Evolutionary conservation across 2,888 invertebrate genomes (phyloP).

Genomic region (Xestia ashworthii): DNA sequence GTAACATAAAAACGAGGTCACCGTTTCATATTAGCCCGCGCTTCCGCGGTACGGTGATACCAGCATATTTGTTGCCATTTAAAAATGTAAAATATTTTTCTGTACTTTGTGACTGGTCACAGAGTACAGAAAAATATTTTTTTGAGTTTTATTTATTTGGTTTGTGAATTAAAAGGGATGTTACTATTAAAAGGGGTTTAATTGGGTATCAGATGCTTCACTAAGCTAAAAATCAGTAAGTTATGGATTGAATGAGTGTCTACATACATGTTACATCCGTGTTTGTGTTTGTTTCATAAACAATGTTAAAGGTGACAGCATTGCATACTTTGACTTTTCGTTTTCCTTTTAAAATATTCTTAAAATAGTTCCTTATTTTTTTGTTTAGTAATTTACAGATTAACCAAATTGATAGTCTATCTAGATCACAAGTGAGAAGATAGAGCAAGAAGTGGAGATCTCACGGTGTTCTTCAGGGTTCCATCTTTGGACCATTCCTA

Average conservation of each 20-base stretch:
- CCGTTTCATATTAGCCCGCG: constrained; percentile 83
- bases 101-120: no score
- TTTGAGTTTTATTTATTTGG: constrained; percentile 21
- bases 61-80: constrained; percentile 63
- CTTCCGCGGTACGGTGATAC: constrained; percentile 74
- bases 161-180: constrained; percentile 12
- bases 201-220: background rate
- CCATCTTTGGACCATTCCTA: constrained; percentile 9
- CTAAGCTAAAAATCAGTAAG: background rate
- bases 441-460: background rate
- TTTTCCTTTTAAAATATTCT: background rate
- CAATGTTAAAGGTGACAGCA: background rate
- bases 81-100: constrained; percentile 40
- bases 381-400: background rate
- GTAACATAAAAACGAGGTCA: constrained; percentile 86
- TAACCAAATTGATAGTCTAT: background rate
- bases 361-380: no score
- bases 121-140: no score
- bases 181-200: background rate
- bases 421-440: background rate
- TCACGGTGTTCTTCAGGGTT: constrained; percentile 28
- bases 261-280: background rate
- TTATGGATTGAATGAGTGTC: background rate
- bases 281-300: background rate
- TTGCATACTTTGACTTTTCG: background rate